Conservation (phyloP, 2,888 invertebrate genomes). For the Clepsis dumicolana region DNA sequence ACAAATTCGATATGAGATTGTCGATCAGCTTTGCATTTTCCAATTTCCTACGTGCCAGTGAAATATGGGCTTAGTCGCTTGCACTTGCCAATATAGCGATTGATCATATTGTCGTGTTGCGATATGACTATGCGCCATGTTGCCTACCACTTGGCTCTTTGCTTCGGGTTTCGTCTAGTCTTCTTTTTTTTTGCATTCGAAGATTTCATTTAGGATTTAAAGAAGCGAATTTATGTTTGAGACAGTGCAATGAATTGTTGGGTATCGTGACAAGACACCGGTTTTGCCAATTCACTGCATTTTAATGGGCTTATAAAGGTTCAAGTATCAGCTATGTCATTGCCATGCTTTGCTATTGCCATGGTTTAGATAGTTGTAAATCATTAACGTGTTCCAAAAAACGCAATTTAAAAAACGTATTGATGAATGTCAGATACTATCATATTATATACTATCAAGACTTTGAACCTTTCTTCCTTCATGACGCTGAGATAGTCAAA, state of each 20-base stretch:
- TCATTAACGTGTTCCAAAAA: background rate
- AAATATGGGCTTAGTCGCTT: constrained; percentile 29
- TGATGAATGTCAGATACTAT: no score
- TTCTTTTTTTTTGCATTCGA: constrained; percentile 1
- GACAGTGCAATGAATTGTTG: constrained; percentile 1
- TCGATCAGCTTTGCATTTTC: constrained; percentile 38
- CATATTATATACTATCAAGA: no score
- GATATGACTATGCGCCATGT: constrained; percentile 24
- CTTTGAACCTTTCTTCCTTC: no score
- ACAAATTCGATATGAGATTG: constrained; percentile 27
- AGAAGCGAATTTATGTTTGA: background rate
- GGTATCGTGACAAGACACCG: background rate
- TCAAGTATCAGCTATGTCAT: background rate
- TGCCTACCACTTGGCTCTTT: constrained; percentile 22
- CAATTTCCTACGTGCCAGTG: constrained; percentile 40
- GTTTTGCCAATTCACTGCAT: background rate
- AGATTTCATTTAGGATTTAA: background rate
- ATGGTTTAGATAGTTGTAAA: background rate
- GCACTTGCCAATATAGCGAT: constrained; percentile 30
- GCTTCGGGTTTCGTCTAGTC: background rate
- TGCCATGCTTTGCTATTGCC: background rate
- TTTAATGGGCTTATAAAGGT: background rate
- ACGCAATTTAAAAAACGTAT: no score
- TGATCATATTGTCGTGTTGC: constrained; percentile 31
- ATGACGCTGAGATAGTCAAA: no score